phyloP scores from a whole-genome alignment of 2,113 vertebrate species.

The Scophthalmus maximus region DNA sequence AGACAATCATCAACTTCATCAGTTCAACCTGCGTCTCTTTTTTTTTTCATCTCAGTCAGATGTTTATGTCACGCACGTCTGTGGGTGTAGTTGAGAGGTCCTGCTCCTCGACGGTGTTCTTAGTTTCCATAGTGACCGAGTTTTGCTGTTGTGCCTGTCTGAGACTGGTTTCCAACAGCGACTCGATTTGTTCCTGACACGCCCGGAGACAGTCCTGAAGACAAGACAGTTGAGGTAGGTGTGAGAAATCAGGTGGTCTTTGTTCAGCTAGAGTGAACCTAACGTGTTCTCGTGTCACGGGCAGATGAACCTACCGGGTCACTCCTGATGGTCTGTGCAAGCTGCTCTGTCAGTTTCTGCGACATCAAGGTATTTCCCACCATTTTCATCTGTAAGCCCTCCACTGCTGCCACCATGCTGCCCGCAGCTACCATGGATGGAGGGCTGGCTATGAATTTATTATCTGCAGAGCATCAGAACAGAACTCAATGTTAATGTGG shows the following conservation, averaged over 20 bases:
- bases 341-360: constrained; percentile 89
- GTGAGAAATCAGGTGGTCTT: background rate
- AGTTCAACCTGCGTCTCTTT: background rate
- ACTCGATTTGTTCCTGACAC: constrained; percentile 97
- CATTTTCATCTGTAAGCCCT: constrained; percentile 89
- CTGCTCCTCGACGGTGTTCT: constrained; percentile 86
- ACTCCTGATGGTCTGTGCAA: constrained; percentile 92
- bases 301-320: constrained; percentile 87
- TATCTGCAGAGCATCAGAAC: constrained; percentile 80
- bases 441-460: constrained; percentile 94
- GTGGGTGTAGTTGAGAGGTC: constrained; percentile 94
- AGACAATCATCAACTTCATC: background rate
- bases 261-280: background rate
- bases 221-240: background rate
- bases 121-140: constrained; percentile 87
- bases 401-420: constrained; percentile 91
- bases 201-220: constrained; percentile 92
- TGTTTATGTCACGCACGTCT: constrained; percentile 92
- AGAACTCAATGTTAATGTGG: background rate
- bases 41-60: constrained; percentile 83
- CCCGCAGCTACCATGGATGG: constrained; percentile 96
- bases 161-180: constrained; percentile 92
- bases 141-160: constrained; percentile 85
- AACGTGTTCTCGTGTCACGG: background rate
- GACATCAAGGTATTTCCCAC: constrained; percentile 83